These are phyloP conservation scores for Pelvicachromis taeniatus DNA, from an alignment of 2,113 vertebrate species.

Conservation along the genomic window DNA sequence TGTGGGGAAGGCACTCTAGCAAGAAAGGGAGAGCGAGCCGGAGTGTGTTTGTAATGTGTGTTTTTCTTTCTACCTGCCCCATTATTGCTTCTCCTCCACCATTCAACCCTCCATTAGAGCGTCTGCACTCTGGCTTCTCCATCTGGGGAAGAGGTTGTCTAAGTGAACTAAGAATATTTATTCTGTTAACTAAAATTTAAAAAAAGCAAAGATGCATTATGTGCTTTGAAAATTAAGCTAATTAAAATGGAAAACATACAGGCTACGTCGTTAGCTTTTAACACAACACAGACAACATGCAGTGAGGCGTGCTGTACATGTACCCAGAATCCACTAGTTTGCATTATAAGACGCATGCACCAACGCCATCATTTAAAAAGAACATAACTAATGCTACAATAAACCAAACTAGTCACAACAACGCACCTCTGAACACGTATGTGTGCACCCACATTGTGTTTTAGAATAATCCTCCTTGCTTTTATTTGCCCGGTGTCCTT, in stretches of 20 bases:
- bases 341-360: neutral
- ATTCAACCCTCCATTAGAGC: neutral
- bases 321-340: neutral
- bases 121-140: neutral
- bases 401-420: no score
- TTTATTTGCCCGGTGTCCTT: neutral
- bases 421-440: no score
- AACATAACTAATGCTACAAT: no score
- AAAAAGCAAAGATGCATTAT: neutral
- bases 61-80: neutral
- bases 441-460: fast-evolving
- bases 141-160: neutral
- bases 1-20: neutral
- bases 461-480: neutral
- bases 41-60: neutral
- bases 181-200: neutral
- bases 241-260: neutral
- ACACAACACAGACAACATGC: neutral
- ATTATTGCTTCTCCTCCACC: neutral
- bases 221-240: neutral
- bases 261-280: neutral
- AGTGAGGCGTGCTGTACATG: neutral
- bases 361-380: no score
- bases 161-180: neutral
- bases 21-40: neutral